Evolutionary conservation across 2,888 invertebrate species (phyloP), one percentile per base, ranked within the genome.

Genomic region (Chaetogeoica ovagalla): DNA sequence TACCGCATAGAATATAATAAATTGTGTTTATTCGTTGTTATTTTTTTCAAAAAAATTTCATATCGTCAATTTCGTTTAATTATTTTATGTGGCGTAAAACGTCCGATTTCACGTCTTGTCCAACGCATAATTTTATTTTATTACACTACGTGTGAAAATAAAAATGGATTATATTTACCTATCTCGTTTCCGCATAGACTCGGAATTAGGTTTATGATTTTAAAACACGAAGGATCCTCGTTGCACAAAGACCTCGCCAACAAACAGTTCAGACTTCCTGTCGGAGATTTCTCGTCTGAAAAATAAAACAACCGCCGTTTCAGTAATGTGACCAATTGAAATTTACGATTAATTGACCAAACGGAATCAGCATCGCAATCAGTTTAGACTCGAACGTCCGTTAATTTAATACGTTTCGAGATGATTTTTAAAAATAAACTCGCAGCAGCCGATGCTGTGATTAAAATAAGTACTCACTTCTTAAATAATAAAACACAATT

Each of bases 171-270:
- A 59, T 76, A 89, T 91, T 92, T 87, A 95, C 95, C 95, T 87
- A 94, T 91, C 89, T 95, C 95, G 83, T 94, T 93, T 83, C 95
- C 95, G 87, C 95, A 96, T 84, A 95, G 94, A 85, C 95, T 90
- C 79, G 95, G 95, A 86, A 95, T 94, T 85, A 95, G 94, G 88
- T 95, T 94, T 86, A 95, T 88, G 87, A 95, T 95, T 83, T 95
- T 93, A 84, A 94, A 93, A 88, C 96, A 96, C 84, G 94, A 94
- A 82, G 93, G 91, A 88, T 96, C 94, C 86, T 95, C 94, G 87
- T 93, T 94, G 88, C 96, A 96, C 83, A 94, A 90, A 87, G 95
- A 94, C 84, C 95, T 90, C 79, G 95, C 95, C 86, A 94, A 89
- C 83, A 95, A 90, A 87, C 96, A 96, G 89, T 95, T 95, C 85